Evolutionary conservation across 2,888 invertebrate species (phyloP), one percentile per base, ranked within the genome.

Genomic region (Pseudeuparius sepicola): DNA sequence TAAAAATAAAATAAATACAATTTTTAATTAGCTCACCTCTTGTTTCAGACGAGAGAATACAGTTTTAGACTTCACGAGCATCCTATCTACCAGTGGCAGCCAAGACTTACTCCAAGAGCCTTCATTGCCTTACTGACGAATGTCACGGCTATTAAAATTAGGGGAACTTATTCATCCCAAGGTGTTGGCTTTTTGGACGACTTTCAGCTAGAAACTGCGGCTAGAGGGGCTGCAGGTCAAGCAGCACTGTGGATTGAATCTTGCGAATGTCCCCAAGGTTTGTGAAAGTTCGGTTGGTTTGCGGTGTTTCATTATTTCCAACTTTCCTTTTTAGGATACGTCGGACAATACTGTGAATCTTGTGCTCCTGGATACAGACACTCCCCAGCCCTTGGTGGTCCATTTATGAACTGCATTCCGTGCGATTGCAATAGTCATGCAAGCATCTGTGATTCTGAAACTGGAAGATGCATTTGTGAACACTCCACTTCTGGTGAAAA

Each of bases 371-470:
- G 94, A 1, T 98, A 77, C 58, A 79, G 92, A 29, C 89, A 97
- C 48, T 86, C 87, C 44, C 89, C 89, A 0, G 81, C 88, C 0
- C 79, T 81, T 45, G 51, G 46, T 12, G 48, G 48, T 6, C 86
- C 93, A 0, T 94, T 94, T 57, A 87, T 90, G 43, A 77, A 79
- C 2, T 98, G 98, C 58, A 85, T 96, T 20, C 89, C 90, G 4
- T 99, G 98, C 58, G 87, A 94, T 55, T 98, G 98, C 55, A 90
- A 98, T 55, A 83, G 85, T 1, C 98, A 98, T 57, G 92, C 97
- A 0, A 86, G 89, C 39, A 86, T 87, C 50, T 98, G 98, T 61
- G 96, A 98, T 50, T 81, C 89, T 1, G 90, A 93, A 55, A 88
- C 90, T 24, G 93, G 87, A 71, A 78, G 85, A 43, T 98, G 98